Conservation (phyloP, 2,888 invertebrate genomes). For the Dasysyrphus albostriatus region DNA sequence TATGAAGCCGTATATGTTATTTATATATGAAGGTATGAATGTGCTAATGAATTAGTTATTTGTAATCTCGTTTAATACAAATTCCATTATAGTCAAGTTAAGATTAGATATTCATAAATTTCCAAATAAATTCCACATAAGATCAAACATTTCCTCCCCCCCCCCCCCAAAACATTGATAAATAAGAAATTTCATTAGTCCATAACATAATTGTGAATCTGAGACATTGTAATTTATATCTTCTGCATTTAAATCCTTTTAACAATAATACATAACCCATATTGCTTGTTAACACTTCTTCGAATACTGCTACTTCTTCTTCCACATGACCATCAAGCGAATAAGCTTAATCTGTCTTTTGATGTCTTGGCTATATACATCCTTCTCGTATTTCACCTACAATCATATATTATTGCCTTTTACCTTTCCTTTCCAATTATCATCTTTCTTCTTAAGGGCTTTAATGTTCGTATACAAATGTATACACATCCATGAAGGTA, state of each 20-base stretch:
- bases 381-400: slow-evolving; percentile 1
- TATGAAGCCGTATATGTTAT: too few relatives aligned
- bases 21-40: too few relatives aligned
- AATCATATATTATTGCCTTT: slow-evolving; percentile 22
- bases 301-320: neutral
- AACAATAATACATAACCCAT: neutral
- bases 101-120: neutral
- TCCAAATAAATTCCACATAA: neutral
- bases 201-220: neutral
- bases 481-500: neutral
- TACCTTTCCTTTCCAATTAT: slow-evolving; percentile 36
- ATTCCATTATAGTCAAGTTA: neutral
- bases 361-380: neutral
- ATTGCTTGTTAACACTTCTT: slow-evolving; percentile 29
- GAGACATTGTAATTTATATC: neutral
- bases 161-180: neutral
- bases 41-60: neutral
- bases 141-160: neutral
- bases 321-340: slow-evolving; percentile 18
- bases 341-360: slow-evolving; percentile 32
- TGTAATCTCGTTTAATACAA: neutral
- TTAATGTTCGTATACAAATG: neutral
- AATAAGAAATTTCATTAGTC: slow-evolving; percentile 7
- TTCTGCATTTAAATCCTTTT: neutral
- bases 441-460: slow-evolving; percentile 27